Evolutionary conservation across 2,797 vertebrate genomes (phyloP), one percentile per base, ranked within the genome.

Genomic region (Kryptopterus vitreolus): DNA sequence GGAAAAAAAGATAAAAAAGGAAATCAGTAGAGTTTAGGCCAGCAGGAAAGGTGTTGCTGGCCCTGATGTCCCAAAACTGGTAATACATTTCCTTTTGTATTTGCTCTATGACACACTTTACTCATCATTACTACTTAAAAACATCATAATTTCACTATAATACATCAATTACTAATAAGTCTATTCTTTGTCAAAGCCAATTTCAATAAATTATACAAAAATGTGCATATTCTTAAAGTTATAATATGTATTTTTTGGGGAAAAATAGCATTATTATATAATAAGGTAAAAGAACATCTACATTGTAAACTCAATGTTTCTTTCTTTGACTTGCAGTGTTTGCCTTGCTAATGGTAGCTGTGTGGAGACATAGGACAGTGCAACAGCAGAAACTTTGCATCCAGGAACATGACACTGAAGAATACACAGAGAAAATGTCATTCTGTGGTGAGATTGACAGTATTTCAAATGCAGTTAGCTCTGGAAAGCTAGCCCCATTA

Each of bases 401-500:
- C 82, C 92, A 94, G 85, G 94, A 93, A 31, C 24, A 74, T 0
- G 89, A 92, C 81, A 86, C 85, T 0, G 57, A 65, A 78, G 89
- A 88, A 76, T 90, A 90, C 78, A 90, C 95, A 31, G 95, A 97
- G 86, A 99, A 96, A 78, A 94, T 96, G 76, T 90, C 96, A 85
- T 90, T 91, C n/a, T 98, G 97, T 4, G 89, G 93, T 0, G 95
- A 96, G 0, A 89, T 92, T 57, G 93, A 63, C 11, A 18, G 24
- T 13, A 22, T 33, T 55, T 61, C 46, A 58, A 2, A 84, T 65
- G 29, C 71, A 81, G 58, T 81, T 31, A 83, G 94, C 76, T 93
- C 61, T 58, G 43, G 20, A 57, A 80, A 75, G 62, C 57, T 66
- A 3, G 91, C 91, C 9, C 90, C 93, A 0, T 87, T 98, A 80